Percentiles rank a stretch among this genome's conserved stretches.
Evolutionary conservation across 2,113 vertebrate genomes (phyloP).

Genomic region (Ophthalmolycus amberensis): DNA sequence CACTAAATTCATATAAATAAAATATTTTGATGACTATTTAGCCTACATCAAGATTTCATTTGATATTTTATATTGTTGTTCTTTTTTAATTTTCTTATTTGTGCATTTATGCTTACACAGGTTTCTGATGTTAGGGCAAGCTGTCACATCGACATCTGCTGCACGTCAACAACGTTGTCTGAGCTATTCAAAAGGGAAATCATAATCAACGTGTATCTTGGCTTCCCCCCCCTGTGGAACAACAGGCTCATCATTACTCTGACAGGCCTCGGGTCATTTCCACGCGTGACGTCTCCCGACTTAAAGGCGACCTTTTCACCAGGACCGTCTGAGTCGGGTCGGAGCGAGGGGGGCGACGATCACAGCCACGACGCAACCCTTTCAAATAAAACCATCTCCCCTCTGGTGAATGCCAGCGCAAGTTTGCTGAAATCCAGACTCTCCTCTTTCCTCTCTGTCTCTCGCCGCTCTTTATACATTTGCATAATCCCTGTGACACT

Average conservation of each 20-base stretch:
- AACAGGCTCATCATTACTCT: constrained; percentile 28
- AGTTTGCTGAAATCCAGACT: constrained; percentile 59
- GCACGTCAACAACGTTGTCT: constrained; percentile 3
- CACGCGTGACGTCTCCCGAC: background rate
- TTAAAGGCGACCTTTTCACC: constrained; percentile 51
- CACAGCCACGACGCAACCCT: constrained; percentile 38
- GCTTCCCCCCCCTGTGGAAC: constrained; percentile 19
- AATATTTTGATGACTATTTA: background rate
- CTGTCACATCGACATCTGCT: constrained; percentile 40
- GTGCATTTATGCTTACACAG: constrained; percentile 18
- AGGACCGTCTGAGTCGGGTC: constrained; percentile 32
- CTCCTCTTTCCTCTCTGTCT: constrained; percentile 30
- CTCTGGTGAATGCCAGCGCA: constrained; percentile 57
- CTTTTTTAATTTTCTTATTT: background rate
- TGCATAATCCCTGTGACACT: constrained; percentile 81
- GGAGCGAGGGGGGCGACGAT: constrained; percentile 43
- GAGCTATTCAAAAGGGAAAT: constrained; percentile 47
- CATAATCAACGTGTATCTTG: constrained; percentile 24
- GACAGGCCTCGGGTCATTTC: constrained; percentile 8
- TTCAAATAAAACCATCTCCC: constrained; percentile 55
- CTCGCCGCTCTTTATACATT: constrained; percentile 66
- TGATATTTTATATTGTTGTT: background rate
- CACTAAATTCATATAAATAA: background rate
- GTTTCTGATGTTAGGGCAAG: constrained; percentile 24
- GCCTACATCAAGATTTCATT: background rate